phyloP scores from a whole-genome alignment of 92 coral and sea anemone species.

The Meandrina meandrites region DNA sequence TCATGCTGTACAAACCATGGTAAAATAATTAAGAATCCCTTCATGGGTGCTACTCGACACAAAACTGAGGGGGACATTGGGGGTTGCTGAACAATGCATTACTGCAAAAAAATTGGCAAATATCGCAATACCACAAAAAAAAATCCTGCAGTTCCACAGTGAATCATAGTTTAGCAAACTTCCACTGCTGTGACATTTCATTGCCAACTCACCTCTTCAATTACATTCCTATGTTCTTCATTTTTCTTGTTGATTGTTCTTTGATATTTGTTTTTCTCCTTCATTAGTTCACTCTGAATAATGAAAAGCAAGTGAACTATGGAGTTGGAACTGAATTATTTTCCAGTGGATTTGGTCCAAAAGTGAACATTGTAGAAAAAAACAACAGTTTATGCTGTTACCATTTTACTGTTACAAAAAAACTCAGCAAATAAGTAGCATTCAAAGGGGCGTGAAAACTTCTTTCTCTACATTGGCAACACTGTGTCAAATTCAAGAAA shows the following conservation, averaged over 20 bases:
- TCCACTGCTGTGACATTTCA: background rate
- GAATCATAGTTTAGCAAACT: background rate
- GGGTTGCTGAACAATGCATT: too few relatives aligned
- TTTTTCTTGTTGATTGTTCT: constrained; percentile 85
- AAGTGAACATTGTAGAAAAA: background rate
- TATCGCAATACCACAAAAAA: too few relatives aligned
- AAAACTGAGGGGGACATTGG: too few relatives aligned
- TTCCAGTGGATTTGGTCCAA: background rate
- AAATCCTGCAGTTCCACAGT: too few relatives aligned
- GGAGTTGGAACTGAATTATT: background rate
- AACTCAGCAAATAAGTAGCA: background rate
- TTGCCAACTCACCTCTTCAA: constrained; percentile 76
- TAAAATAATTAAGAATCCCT: too few relatives aligned
- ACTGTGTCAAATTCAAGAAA: too few relatives aligned
- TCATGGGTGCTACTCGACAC: too few relatives aligned
- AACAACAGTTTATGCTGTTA: background rate
- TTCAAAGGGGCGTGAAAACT: background rate
- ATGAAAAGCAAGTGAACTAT: background rate
- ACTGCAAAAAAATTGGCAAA: too few relatives aligned
- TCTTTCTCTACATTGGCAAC: too few relatives aligned
- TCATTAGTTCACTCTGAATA: constrained; percentile 85
- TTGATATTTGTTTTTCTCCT: constrained; percentile 91
- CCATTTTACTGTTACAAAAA: too few relatives aligned
- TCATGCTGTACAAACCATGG: too few relatives aligned
- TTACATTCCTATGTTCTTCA: constrained; percentile 84